Conservation (phyloP, 2,113 vertebrate species). For the Urocynchramus pylzowi region DNA sequence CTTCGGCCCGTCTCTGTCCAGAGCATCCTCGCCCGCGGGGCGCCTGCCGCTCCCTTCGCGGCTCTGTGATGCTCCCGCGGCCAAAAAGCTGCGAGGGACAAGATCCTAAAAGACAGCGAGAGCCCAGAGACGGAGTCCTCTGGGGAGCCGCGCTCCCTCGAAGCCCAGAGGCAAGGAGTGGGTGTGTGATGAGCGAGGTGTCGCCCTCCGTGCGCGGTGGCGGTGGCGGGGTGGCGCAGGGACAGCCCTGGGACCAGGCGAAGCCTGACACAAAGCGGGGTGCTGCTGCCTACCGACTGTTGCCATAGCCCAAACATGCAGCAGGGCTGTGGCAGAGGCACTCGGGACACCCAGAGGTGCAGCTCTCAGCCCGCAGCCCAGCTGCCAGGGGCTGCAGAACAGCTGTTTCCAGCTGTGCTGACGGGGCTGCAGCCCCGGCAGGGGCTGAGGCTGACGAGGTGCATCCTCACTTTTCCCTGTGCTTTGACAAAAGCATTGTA, state of each 20-base stretch:
- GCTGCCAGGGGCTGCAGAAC: not conserved
- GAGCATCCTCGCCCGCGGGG: not conserved
- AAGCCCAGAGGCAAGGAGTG: not conserved
- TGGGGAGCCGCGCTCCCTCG: not conserved
- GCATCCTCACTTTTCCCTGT: not conserved
- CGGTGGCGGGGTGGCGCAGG: not conserved
- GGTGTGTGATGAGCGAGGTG: not conserved
- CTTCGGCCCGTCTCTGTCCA: not conserved
- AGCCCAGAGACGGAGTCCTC: not conserved
- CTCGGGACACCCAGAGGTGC: not conserved
- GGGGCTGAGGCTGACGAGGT: not conserved
- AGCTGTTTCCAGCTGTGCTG: not conserved
- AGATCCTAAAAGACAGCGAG: not conserved
- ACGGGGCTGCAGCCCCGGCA: accelerated
- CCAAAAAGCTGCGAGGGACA: not conserved
- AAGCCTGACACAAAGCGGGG: not conserved
- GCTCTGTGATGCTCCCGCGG: not conserved
- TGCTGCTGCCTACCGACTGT: not conserved
- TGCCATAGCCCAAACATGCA: not conserved
- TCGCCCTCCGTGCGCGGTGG: not conserved
- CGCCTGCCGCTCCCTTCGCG: not conserved
- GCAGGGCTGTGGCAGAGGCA: not conserved
- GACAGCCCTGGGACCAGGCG: not conserved
- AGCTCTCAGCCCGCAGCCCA: not conserved
- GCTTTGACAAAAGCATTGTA: not conserved